A percentile compares a stretch with the other conserved stretches of the same genome.
Conservation (phyloP, 2,113 vertebrate species). For the Pelecanoides urinatrix region DNA sequence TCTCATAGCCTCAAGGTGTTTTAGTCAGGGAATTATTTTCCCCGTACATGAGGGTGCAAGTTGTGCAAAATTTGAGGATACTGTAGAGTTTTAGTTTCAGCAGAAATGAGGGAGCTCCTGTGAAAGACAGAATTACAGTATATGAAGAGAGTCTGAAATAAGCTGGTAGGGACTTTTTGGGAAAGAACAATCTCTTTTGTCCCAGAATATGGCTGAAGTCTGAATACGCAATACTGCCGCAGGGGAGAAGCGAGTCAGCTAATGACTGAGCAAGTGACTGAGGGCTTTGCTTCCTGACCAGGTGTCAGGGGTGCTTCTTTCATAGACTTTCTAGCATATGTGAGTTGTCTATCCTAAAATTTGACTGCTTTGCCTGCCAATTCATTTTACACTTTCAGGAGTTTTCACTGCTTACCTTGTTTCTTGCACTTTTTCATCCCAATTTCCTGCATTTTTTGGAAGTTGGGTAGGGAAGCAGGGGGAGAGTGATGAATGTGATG, state of each 20-base stretch:
- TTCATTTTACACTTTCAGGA: background rate
- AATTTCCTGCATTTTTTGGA: background rate
- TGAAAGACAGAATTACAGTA: background rate
- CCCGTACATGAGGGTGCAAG: background rate
- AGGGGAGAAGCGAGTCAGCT: background rate
- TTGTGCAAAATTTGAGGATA: background rate
- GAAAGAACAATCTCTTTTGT: background rate
- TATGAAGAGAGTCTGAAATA: background rate
- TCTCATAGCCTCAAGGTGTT: background rate
- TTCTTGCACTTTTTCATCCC: background rate
- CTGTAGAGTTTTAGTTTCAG: background rate
- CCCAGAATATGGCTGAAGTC: background rate
- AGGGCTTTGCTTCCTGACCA: background rate
- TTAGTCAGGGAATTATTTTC: background rate
- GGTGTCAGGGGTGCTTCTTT: background rate
- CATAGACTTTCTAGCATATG: background rate
- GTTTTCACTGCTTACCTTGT: background rate
- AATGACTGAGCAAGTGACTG: background rate
- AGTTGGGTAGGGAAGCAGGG: background rate
- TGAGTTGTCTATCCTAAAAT: background rate
- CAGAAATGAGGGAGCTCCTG: background rate
- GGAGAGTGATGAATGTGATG: background rate
- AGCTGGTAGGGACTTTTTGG: background rate
- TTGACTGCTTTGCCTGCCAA: background rate
- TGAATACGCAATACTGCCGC: rapidly evolving